Percentiles rank a stretch among this genome's conserved stretches.
These are phyloP conservation scores for Romanomermis culicivorax DNA, from an alignment of 2,888 invertebrate species.

Conservation along the genomic window DNA sequence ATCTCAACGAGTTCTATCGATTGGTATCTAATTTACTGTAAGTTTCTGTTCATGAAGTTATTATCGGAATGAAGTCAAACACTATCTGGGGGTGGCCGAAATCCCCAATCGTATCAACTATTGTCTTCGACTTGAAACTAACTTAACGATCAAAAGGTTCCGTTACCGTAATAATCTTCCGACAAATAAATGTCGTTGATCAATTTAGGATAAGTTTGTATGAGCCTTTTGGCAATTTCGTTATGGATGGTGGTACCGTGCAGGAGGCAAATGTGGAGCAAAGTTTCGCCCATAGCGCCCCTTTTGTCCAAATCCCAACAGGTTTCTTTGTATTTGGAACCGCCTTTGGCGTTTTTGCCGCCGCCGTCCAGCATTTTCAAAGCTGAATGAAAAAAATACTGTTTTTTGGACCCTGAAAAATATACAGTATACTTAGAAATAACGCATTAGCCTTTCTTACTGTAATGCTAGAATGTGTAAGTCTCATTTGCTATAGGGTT, in stretches of 20 bases:
- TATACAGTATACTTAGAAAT: no score
- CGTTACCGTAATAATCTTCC: conserved; percentile 89
- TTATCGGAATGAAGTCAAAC: no score
- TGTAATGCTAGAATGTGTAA: no score
- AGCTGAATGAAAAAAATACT: conserved; percentile 15
- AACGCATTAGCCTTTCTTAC: no score
- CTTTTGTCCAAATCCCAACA: conserved; percentile 79
- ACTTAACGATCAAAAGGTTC: no score
- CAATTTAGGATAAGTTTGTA: conserved; percentile 76
- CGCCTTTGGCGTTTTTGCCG: conserved; percentile 22
- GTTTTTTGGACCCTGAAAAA: background rate
- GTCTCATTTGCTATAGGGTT: no score
- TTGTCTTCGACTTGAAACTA: no score
- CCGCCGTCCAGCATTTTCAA: conserved; percentile 26
- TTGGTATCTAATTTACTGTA: no score
- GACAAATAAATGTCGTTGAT: conserved; percentile 86
- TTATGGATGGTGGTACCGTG: conserved; percentile 74
- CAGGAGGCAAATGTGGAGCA: conserved; percentile 72
- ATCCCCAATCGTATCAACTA: no score
- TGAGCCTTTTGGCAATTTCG: conserved; percentile 69
- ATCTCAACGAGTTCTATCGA: no score
- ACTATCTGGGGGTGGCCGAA: no score
- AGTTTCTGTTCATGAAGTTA: no score
- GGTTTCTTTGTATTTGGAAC: conserved; percentile 50
- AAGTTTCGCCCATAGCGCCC: conserved; percentile 79